Conservation (phyloP, 2,888 invertebrate genomes). For the Tipula lateralis region DNA sequence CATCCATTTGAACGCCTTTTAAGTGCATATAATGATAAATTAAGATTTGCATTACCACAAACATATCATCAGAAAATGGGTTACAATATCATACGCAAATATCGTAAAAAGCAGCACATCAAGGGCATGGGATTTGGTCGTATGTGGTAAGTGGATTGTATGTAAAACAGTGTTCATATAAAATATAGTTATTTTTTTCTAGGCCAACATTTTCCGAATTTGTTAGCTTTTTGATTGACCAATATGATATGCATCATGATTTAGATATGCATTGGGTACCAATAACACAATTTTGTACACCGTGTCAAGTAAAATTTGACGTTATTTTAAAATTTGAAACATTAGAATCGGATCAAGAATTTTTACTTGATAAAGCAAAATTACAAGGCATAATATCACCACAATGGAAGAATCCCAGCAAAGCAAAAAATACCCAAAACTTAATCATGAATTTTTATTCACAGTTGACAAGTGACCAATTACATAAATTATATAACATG, state of each 20-base stretch:
- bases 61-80: conserved; percentile 78
- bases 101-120: conserved; percentile 49
- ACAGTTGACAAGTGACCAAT: conserved; percentile 66
- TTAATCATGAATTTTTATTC: conserved; percentile 71
- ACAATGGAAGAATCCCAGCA: conserved; percentile 77
- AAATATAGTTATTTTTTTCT: not conserved
- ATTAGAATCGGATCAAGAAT: conserved; percentile 70
- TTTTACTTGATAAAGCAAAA: conserved; percentile 70
- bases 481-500: conserved; percentile 70
- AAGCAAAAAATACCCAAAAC: conserved; percentile 67
- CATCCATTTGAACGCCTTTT: conserved; percentile 76
- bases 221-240: conserved; percentile 69
- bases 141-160: not conserved
- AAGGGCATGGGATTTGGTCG: conserved; percentile 40
- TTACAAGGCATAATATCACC: conserved; percentile 72
- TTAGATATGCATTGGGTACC: conserved; percentile 89
- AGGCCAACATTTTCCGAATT: conserved; percentile 75
- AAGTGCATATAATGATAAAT: conserved; percentile 79
- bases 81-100: conserved; percentile 68
- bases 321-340: conserved; percentile 79
- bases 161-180: not conserved
- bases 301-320: conserved; percentile 77
- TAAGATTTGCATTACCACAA: conserved; percentile 75
- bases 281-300: conserved; percentile 76
- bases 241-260: conserved; percentile 53